These are phyloP conservation scores for Lophochroa leadbeateri DNA, from an alignment of 2,113 vertebrate genomes.

Conservation along the genomic window DNA sequence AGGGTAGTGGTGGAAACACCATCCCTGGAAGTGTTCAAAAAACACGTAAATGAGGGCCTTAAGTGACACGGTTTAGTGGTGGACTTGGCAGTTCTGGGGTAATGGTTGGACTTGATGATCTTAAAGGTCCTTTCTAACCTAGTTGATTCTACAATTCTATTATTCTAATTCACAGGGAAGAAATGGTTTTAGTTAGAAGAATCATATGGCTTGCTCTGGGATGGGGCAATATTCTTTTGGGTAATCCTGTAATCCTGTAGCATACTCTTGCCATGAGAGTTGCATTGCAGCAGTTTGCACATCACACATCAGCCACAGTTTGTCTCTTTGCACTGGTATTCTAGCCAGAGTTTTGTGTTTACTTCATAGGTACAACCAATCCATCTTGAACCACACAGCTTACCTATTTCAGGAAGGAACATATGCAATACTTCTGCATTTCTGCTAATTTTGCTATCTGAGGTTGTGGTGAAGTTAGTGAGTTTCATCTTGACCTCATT, in stretches of 20 bases:
- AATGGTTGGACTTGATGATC: neutral
- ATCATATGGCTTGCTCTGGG: neutral
- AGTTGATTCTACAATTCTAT: neutral
- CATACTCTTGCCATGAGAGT: neutral
- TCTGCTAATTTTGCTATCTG: neutral
- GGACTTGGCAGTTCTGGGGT: neutral
- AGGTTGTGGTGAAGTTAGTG: neutral
- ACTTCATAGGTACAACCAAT: neutral
- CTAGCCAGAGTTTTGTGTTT: neutral
- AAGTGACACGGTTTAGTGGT: neutral
- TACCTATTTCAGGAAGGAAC: neutral
- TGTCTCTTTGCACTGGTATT: neutral
- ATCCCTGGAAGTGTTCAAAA: neutral
- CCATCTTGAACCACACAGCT: neutral
- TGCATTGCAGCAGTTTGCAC: neutral
- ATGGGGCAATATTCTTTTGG: neutral
- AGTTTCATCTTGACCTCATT: neutral
- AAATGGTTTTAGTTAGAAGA: neutral
- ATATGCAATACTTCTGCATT: neutral
- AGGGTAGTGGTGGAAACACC: neutral
- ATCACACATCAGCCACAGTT: neutral
- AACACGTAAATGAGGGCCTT: neutral
- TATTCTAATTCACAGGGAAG: neutral
- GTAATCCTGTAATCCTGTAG: neutral
- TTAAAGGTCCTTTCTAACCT: neutral